Percentiles rank a stretch among this genome's conserved stretches.
phyloP scores from a whole-genome alignment of 1,140 invertebrate species.

The Yoshiicerus persimilis region DNA sequence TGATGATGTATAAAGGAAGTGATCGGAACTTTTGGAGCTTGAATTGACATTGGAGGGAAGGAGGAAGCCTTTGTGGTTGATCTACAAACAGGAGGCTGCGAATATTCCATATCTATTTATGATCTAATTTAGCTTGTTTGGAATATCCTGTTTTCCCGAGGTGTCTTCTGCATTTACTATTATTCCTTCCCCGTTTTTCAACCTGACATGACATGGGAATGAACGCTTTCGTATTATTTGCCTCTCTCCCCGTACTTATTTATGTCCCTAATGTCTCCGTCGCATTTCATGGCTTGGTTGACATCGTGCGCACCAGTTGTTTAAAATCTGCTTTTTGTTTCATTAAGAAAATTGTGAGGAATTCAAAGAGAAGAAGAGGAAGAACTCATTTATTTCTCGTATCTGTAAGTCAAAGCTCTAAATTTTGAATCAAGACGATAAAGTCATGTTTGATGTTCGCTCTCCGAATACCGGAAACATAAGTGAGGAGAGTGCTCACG shows the following conservation, averaged over 20 bases:
- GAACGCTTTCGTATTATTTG: background rate
- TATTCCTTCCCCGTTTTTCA: background rate
- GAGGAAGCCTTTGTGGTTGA: background rate
- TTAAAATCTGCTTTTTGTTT: background rate
- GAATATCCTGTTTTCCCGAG: background rate
- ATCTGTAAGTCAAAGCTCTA: background rate
- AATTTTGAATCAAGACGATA: background rate
- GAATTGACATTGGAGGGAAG: background rate
- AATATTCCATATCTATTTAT: background rate
- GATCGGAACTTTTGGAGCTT: background rate
- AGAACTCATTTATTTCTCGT: background rate
- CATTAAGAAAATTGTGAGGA: background rate
- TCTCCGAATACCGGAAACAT: background rate
- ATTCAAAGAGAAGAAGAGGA: background rate
- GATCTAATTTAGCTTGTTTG: background rate
- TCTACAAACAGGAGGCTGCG: background rate
- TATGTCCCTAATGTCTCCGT: background rate
- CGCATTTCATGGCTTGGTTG: background rate
- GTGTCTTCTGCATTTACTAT: background rate
- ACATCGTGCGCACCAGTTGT: background rate
- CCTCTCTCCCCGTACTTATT: background rate
- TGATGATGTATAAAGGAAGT: background rate
- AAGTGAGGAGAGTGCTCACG: background rate
- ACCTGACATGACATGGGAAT: background rate
- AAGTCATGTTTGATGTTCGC: background rate